Evolutionary conservation across 2,797 vertebrate genomes (phyloP), one percentile per base, ranked within the genome.

Genomic region (Oreortyx pictus): DNA sequence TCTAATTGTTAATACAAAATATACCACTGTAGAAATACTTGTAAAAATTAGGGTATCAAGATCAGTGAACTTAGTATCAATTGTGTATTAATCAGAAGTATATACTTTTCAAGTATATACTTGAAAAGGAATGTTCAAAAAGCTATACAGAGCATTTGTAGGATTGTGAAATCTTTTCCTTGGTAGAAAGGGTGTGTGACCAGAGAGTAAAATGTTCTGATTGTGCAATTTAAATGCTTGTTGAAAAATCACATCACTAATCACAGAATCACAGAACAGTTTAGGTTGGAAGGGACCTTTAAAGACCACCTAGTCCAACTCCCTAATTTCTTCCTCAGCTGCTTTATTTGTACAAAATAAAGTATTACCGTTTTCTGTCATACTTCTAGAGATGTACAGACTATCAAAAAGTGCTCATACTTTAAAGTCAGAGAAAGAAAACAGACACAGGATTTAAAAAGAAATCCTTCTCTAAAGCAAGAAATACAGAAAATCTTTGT

Each of bases 271-370:
- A 33, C 54, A 57, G n/a, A 57, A 57, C 7, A 19, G 19, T 13
- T 57, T 14, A 20, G n/a, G 31, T 57, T 57, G 54, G 31, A 57
- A 33, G 54, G 31, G 54, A 57, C 54, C 54, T 57, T 57, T 57
- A 57, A 57, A 33, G 54, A 57, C 54, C n/a, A 33, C 22, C 54
- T 33, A 22, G 54, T 57, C 54, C n/a, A 57, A 57, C 19, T 33
- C 54, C 5, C 31, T 57, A 13, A 87, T 77, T 41, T 82, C 72
- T 82, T 41, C 60, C 82, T 88, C 49, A 52, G 27, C 49, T 89
- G 49, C 33, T 74, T 80, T 94, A 35, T 92, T 90, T 90, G 72
- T 94, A 46, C 74, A 82, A 93, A 89, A 41, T 23, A 46, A 87
- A 86, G n/a, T 73, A 60, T 73, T 82, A 88, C 57, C 9, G 7